Conservation (phyloP, 2,888 invertebrate genomes). For the Spisula subtruncata region DNA sequence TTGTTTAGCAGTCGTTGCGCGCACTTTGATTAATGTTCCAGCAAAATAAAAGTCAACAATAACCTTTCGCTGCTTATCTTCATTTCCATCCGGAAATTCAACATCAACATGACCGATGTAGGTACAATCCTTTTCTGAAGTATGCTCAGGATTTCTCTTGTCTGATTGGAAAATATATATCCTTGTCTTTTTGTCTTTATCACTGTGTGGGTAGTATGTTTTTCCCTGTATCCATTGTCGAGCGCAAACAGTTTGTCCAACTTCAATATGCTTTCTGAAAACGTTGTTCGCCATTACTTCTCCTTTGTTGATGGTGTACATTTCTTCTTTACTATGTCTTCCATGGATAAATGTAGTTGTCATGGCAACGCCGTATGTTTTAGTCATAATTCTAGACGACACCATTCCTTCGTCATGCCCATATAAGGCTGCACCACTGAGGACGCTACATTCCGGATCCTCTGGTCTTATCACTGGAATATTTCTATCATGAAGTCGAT, state of each 20-base stretch:
- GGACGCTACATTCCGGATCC: slow-evolving; percentile 52
- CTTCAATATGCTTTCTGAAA: slow-evolving; percentile 57
- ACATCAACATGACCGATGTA: slow-evolving; percentile 56
- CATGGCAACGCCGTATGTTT: slow-evolving; percentile 59
- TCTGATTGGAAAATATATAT: slow-evolving; percentile 55
- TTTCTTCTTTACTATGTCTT: slow-evolving; percentile 39
- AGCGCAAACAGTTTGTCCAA: slow-evolving; percentile 48
- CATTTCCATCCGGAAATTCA: slow-evolving; percentile 26
- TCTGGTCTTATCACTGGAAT: slow-evolving; percentile 61
- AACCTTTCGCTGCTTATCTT: background rate
- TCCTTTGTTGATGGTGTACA: slow-evolving; percentile 33
- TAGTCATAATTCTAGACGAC: slow-evolving; percentile 47
- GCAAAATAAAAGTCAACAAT: slow-evolving; percentile 54
- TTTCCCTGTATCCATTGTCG: slow-evolving; percentile 50
- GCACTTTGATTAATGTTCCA: slow-evolving; percentile 55
- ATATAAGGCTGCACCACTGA: slow-evolving; percentile 56
- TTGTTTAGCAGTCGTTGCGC: slow-evolving; percentile 29
- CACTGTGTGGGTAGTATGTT: slow-evolving; percentile 51
- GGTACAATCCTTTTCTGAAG: slow-evolving; percentile 52
- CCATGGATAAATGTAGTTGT: slow-evolving; percentile 41
- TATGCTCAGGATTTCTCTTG: slow-evolving; percentile 50
- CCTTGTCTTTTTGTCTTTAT: background rate
- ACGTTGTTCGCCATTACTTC: slow-evolving; percentile 41
- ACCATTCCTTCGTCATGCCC: slow-evolving; percentile 59
- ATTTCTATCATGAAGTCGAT: background rate